These are phyloP conservation scores for Scalopus aquaticus DNA, from an alignment of 2,113 vertebrate genomes.

Conservation along the genomic window DNA sequence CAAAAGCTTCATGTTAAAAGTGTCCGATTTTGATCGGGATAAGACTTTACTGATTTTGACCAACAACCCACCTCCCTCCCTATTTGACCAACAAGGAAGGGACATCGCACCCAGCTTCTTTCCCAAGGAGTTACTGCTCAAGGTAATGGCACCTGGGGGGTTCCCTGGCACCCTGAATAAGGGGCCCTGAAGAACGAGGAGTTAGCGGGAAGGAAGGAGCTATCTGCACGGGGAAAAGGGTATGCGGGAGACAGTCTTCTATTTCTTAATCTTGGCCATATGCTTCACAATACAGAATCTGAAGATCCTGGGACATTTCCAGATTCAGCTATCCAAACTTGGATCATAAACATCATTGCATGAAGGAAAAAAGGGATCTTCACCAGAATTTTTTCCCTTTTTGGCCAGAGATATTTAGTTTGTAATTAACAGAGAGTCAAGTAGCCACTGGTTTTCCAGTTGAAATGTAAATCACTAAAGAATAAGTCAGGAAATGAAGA, in stretches of 20 bases:
- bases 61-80: conserved; percentile 73
- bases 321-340: not conserved
- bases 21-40: conserved; percentile 71
- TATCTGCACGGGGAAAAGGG: not conserved
- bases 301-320: not conserved
- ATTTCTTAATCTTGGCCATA: not conserved
- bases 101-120: conserved; percentile 49
- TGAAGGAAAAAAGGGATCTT: not conserved
- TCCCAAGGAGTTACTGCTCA: conserved; percentile 11
- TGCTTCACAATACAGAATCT: not conserved
- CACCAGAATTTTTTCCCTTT: not conserved
- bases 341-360: not conserved
- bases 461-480: not conserved
- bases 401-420: not conserved
- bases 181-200: not conserved
- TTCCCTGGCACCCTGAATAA: no score
- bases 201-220: not conserved
- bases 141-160: conserved; percentile 24
- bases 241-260: not conserved
- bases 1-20: conserved; percentile 59
- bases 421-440: not conserved
- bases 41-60: conserved; percentile 72
- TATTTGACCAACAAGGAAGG: conserved; percentile 25
- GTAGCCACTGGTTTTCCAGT: not conserved
- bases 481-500: not conserved